Base-by-base conservation (phyloP, 2,888 invertebrate species). In the Galeruca laticollis region DNA sequence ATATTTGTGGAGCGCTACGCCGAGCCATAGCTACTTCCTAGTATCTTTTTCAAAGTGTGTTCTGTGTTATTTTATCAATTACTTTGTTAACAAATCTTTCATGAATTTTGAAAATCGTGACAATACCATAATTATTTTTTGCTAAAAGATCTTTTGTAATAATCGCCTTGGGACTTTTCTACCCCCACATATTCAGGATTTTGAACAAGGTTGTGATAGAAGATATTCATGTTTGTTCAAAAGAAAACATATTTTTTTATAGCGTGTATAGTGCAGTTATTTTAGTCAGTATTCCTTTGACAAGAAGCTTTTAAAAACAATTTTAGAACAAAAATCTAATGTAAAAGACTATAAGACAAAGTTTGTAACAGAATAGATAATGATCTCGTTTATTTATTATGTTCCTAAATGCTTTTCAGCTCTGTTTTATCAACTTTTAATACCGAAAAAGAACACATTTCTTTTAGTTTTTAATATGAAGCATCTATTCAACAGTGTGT, bases 201-300 rank as follows among this genome's bases (percentile, higher is more conserved):
- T 60, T 66, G 59, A 66, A 66, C 66, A 56, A 66, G 60, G 59
- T 66, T 66, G 66, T 66, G 66, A 66, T 60, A 60, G 51, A 51
- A 47, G 35, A 37, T 59, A 52, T 66, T 66, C 66, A 60, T 59
- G 40, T 51, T 63, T 63, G 56, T 63, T 63, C 56, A 43, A 63
- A 59, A 57, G 9, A 40, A 64, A 64, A 13, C 18, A 60, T 59
- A 59, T 51, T 59, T 66, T 66, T 66, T 63, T 66, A 59, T 66
- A 66, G 37, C 18, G 18, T 37, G 26, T 51, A 43, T 51, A 33
- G 20, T 35, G 59, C 37, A 47, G 35, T 66, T 51, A 37, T 57
- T 66, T 59, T 59, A 66, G 51, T 18, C 54, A 66, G 13, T 49
- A 33, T 52, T 11, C 9, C 8, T n/a, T 8, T 2, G 26, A 26